A percentile compares a stretch with the other conserved stretches of the same genome.
Evolutionary conservation across 1,140 invertebrate genomes (phyloP).

Genomic region (Bombus huntii): DNA sequence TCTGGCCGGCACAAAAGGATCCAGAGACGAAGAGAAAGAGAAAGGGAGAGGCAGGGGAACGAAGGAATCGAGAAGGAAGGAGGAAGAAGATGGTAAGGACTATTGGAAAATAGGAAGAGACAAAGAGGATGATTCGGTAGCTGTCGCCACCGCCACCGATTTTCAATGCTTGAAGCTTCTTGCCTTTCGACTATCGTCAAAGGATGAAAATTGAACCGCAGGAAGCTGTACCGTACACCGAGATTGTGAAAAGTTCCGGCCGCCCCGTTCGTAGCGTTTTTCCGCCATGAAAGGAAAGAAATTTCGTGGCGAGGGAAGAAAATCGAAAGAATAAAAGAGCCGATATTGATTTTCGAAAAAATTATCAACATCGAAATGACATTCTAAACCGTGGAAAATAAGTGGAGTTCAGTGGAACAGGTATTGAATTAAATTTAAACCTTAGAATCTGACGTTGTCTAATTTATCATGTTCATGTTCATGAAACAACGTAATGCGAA

Average conservation of each 20-base stretch:
- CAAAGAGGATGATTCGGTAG: slow-evolving; percentile 20
- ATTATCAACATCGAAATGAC: not conserved
- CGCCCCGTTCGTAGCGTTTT: not conserved
- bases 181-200: slow-evolving; percentile 39
- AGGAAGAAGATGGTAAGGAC: not conserved
- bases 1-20: slow-evolving; percentile 26
- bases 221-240: not conserved
- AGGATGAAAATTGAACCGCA: slow-evolving; percentile 46
- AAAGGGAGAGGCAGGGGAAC: not conserved
- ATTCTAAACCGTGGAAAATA: no score
- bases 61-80: not conserved
- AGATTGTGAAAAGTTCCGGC: slow-evolving; percentile 6
- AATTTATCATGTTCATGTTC: no score
- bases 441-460: not conserved
- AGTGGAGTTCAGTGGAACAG: no score
- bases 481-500: not conserved
- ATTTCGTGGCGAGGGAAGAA: not conserved
- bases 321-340: no score
- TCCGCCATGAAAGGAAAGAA: not conserved
- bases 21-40: not conserved
- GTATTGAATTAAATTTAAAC: not conserved
- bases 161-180: slow-evolving; percentile 18
- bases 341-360: not conserved
- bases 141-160: not conserved
- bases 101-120: slow-evolving; percentile 29